These are phyloP conservation scores for Enteromius afrohamiltoni DNA, from an alignment of 2,797 vertebrate genomes.

Conservation along the genomic window DNA sequence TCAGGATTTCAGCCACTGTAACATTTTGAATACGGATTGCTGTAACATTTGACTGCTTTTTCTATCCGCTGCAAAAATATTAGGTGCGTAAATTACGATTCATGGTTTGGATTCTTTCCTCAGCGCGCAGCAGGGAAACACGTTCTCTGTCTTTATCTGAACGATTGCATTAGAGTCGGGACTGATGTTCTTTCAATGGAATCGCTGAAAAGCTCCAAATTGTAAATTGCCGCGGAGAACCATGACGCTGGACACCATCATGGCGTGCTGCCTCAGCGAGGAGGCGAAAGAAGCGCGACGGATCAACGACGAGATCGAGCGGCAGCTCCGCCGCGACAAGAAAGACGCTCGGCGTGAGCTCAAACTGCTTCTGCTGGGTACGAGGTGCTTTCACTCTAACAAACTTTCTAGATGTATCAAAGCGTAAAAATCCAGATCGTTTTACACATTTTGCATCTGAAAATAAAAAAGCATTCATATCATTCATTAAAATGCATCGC, in stretches of 20 bases:
- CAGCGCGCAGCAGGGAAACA: conserved; percentile 25
- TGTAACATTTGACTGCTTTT: neutral
- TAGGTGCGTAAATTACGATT: conserved; percentile 29
- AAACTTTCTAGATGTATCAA: neutral
- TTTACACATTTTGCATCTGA: neutral
- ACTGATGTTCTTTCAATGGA: conserved; percentile 39
- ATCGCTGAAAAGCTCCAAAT: conserved; percentile 25
- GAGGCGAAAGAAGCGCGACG: conserved; percentile 94
- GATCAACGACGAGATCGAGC: conserved; percentile 95
- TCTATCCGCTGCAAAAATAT: neutral
- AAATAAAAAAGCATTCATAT: neutral
- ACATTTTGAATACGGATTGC: conserved; percentile 43
- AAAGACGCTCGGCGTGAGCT: conserved; percentile 86
- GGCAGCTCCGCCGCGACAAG: conserved; percentile 91
- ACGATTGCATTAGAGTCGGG: neutral
- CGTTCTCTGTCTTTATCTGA: neutral
- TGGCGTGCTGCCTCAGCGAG: conserved; percentile 95
- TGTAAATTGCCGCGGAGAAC: conserved; percentile 46
- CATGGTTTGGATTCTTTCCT: conserved; percentile 29
- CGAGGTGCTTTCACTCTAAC: conserved; percentile 55
- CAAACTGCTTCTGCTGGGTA: conserved; percentile 91
- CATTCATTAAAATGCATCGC: neutral
- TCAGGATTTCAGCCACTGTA: conserved; percentile 49
- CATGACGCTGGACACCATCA: conserved; percentile 87
- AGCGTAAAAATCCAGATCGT: neutral